These are phyloP conservation scores for Labrus mixtus DNA, from an alignment of 2,113 vertebrate genomes.

Conservation along the genomic window DNA sequence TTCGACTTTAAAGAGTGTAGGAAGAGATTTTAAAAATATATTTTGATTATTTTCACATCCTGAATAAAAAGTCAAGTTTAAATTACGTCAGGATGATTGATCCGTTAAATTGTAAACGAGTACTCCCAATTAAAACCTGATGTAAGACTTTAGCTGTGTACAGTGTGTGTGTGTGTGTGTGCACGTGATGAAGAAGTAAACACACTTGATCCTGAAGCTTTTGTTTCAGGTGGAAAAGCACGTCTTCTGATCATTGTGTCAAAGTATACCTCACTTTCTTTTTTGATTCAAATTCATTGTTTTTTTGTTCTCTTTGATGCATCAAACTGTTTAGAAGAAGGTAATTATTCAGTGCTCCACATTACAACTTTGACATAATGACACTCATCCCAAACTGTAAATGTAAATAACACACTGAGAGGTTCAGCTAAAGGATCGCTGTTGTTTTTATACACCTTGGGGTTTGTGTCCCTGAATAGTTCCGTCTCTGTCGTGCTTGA, in stretches of 20 bases:
- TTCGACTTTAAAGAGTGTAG: not conserved
- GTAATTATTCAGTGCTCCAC: conserved; percentile 67
- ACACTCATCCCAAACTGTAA: conserved; percentile 49
- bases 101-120: too few relatives aligned
- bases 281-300: conserved; percentile 30
- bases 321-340: conserved; percentile 60
- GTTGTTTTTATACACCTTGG: conserved; percentile 6
- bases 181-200: not conserved
- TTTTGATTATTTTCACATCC: too few relatives aligned
- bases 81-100: too few relatives aligned
- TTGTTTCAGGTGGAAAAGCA: conserved; percentile 48
- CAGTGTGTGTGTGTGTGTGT: not conserved
- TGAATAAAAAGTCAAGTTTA: too few relatives aligned
- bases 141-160: not conserved
- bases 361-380: conserved; percentile 50
- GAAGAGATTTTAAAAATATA: too few relatives aligned
- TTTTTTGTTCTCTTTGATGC: conserved; percentile 69
- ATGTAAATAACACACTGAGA: conserved; percentile 32
- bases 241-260: conserved; percentile 70
- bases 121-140: not conserved
- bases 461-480: not conserved
- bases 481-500: conserved; percentile 9
- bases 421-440: conserved; percentile 26
- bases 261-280: conserved; percentile 17
- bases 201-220: conserved; percentile 36